Percentiles rank a stretch among this genome's conserved stretches.
Evolutionary conservation across 1,140 invertebrate species (phyloP).

Genomic region (Drosophila dunni): DNA sequence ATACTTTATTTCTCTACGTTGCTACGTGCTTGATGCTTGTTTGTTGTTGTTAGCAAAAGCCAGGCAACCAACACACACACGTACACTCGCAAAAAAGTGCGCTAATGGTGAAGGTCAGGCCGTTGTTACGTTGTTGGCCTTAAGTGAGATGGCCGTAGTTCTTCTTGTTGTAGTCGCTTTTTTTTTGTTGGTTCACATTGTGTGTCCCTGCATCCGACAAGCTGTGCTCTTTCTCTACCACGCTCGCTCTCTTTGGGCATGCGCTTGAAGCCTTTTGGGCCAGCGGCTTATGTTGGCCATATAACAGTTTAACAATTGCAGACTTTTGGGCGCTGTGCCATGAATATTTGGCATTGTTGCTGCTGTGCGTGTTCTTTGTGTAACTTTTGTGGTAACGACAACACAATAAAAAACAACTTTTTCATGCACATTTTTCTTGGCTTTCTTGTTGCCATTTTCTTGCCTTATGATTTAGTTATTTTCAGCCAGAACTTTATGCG

Average conservation of each 20-base stretch:
- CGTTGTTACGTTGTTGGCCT: conserved; percentile 75
- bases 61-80: conserved; percentile 5
- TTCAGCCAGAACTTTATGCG: background rate
- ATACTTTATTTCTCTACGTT: conserved; percentile 19
- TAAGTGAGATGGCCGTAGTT: conserved; percentile 56
- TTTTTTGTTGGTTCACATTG: conserved; percentile 14
- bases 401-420: conserved; percentile 45
- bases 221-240: conserved; percentile 10
- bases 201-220: conserved; percentile 62
- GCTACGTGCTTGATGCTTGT: conserved; percentile 34
- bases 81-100: conserved; percentile 40
- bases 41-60: conserved; percentile 29
- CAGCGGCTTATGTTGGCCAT: conserved; percentile 37
- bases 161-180: conserved; percentile 23
- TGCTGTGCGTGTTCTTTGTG: conserved; percentile 51
- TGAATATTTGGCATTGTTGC: conserved; percentile 29
- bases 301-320: conserved; percentile 75
- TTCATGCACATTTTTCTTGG: conserved; percentile 30
- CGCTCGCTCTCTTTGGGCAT: conserved; percentile 40
- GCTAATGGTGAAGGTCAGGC: conserved; percentile 78
- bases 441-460: conserved; percentile 9
- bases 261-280: conserved; percentile 39
- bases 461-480: conserved; percentile 44
- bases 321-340: conserved; percentile 68
- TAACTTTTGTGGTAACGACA: conserved; percentile 58